Conservation (phyloP, 2,888 invertebrate species). For the Stenurella melanura region DNA sequence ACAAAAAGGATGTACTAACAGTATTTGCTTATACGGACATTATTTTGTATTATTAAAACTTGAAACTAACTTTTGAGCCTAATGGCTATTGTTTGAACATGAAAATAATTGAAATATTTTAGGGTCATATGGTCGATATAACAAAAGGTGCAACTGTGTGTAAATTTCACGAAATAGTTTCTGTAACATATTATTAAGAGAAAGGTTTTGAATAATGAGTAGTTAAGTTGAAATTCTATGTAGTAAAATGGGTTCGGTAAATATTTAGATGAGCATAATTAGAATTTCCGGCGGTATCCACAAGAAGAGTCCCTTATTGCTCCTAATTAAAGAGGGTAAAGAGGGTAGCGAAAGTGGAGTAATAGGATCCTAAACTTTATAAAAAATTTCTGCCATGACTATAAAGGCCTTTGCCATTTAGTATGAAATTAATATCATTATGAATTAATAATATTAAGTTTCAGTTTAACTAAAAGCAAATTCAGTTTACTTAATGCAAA, state of each 20-base stretch:
- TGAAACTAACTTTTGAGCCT: neutral
- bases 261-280: neutral
- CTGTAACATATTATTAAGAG: constrained; percentile 5
- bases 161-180: constrained; percentile 14
- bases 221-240: neutral
- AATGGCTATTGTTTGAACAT: neutral
- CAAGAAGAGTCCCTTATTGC: neutral
- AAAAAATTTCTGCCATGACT: neutral
- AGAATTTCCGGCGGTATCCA: neutral
- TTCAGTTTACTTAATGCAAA: too few species aligned
- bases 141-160: neutral
- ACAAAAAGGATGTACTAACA: neutral
- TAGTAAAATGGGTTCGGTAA: neutral
- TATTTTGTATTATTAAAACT: neutral
- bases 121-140: neutral
- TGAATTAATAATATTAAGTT: too few species aligned
- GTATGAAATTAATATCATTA: too few species aligned
- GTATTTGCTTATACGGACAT: neutral
- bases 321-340: neutral
- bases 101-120: neutral
- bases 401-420: neutral
- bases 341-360: neutral
- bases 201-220: constrained; percentile 11
- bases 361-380: constrained; percentile 1
- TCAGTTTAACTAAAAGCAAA: too few species aligned